Percentiles rank a stretch among this genome's conserved stretches.
These are phyloP conservation scores for Epirrhoe alternata DNA, from an alignment of 2,888 invertebrate species.

Conservation along the genomic window DNA sequence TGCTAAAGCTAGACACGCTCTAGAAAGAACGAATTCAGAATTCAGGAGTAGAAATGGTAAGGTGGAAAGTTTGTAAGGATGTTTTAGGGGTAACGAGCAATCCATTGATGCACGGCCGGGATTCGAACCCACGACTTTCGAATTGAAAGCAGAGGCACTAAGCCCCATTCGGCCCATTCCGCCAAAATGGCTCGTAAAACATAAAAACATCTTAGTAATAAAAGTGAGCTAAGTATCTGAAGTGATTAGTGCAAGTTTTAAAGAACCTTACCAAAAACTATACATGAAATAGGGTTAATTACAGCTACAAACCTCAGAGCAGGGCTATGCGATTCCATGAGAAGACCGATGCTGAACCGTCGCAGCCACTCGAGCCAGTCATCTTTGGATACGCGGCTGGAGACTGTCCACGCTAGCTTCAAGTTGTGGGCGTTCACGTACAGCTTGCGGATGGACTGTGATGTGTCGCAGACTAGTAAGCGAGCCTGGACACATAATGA, in stretches of 20 bases:
- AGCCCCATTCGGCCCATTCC: too few relatives aligned
- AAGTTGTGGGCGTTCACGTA: constrained; percentile 93
- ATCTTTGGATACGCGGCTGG: constrained; percentile 96
- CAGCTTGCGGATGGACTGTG: constrained; percentile 91
- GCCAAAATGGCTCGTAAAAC: too few relatives aligned
- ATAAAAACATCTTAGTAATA: too few relatives aligned
- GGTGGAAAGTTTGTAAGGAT: too few relatives aligned
- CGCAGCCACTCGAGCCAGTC: constrained; percentile 99
- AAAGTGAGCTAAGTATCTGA: too few relatives aligned
- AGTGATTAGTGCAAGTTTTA: too few relatives aligned
- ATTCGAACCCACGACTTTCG: too few relatives aligned
- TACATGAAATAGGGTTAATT: neutral
- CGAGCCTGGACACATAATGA: constrained; percentile 60
- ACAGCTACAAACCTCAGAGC: constrained; percentile 87
- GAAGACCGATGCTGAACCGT: constrained; percentile 94
- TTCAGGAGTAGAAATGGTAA: neutral
- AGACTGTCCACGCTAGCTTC: constrained; percentile 96
- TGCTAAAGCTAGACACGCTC: constrained; percentile 96
- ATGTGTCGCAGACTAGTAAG: constrained; percentile 84
- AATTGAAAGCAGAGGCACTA: too few relatives aligned
- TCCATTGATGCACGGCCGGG: too few relatives aligned
- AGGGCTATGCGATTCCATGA: constrained; percentile 98
- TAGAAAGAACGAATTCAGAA: constrained; percentile 44
- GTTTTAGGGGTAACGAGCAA: too few relatives aligned
- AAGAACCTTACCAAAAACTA: too few relatives aligned